Conservation (phyloP, 2,888 invertebrate genomes). For the Melanostoma scalare region DNA sequence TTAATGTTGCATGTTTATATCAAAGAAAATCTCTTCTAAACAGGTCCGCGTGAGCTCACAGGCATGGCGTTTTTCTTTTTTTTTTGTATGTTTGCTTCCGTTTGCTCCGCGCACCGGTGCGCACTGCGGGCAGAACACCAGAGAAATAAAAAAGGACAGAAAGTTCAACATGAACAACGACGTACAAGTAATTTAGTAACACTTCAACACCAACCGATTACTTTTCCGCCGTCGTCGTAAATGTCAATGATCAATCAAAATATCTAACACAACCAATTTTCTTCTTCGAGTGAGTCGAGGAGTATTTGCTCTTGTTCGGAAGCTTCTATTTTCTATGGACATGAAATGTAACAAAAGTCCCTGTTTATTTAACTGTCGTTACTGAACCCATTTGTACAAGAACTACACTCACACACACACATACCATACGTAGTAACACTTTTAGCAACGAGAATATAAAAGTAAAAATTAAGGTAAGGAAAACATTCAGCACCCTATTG, state of each 20-base stretch:
- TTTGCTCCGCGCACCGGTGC: conserved; percentile 28
- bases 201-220: conserved; percentile 70
- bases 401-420: conserved; percentile 6
- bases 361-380: conserved; percentile 52
- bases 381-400: conserved; percentile 13
- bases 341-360: conserved; percentile 46
- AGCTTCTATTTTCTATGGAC: conserved; percentile 43
- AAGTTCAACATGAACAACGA: conserved; percentile 31
- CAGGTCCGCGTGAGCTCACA: conserved; percentile 54
- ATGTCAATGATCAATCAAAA: conserved; percentile 80
- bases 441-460: conserved; percentile 8
- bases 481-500: conserved; percentile 67
- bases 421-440: not conserved
- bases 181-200: conserved; percentile 61
- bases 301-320: conserved; percentile 59
- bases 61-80: conserved; percentile 46
- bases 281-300: conserved; percentile 57
- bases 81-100: conserved; percentile 43
- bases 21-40: conserved; percentile 64
- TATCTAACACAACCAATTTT: conserved; percentile 74
- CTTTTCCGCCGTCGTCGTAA: conserved; percentile 75
- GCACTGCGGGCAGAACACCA: conserved; percentile 9
- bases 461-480: conserved; percentile 66
- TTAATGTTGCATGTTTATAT: conserved; percentile 66
- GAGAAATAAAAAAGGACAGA: conserved; percentile 24